Conservation (phyloP, 2,113 vertebrate genomes). For the Muntiacus muntjak region DNA sequence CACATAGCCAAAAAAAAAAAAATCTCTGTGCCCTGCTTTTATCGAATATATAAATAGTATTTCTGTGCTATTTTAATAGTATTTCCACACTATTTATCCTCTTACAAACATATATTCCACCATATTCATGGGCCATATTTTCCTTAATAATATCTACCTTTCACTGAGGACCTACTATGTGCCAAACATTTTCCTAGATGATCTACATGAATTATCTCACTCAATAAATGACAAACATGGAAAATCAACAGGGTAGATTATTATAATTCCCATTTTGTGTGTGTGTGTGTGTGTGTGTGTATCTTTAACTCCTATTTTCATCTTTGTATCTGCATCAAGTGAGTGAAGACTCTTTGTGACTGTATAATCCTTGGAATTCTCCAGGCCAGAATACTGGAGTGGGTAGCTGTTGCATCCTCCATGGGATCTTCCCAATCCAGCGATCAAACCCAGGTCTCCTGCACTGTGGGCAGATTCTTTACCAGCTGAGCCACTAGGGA, state of each 20-base stretch:
- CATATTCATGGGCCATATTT: background rate
- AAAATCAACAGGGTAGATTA: background rate
- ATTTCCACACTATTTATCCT: background rate
- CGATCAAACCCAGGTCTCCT: background rate
- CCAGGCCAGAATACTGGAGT: background rate
- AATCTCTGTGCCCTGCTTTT: background rate
- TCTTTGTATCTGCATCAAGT: background rate
- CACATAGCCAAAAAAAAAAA: background rate
- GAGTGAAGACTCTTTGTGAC: background rate
- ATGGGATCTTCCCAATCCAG: background rate
- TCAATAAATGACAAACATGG: background rate
- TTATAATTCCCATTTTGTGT: background rate
- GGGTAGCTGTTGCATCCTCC: background rate
- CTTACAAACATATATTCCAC: background rate
- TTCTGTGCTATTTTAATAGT: background rate
- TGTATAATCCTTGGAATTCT: background rate
- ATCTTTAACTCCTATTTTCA: background rate
- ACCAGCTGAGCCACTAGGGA: background rate
- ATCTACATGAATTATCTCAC: background rate
- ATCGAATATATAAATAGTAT: constrained; percentile 4
- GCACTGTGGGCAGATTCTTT: background rate
- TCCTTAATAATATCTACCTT: background rate
- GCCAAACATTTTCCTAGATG: background rate
- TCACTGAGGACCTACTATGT: background rate
- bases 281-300: too few species aligned